phyloP scores from a whole-genome alignment of 2,113 vertebrate genomes.

The Hemichromis elongatus region DNA sequence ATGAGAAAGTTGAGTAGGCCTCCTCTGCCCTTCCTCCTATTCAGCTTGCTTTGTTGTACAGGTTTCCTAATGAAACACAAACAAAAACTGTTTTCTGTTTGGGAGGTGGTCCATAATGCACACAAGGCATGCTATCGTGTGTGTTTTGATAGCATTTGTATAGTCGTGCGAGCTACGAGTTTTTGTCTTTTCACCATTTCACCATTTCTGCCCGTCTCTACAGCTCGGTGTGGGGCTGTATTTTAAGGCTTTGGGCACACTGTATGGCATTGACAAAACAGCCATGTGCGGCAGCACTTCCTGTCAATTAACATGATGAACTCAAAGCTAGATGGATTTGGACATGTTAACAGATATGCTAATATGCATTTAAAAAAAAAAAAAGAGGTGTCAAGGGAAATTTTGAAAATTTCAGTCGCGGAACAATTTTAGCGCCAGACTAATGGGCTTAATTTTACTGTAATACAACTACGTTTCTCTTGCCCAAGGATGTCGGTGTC shows the following conservation, averaged over 20 bases:
- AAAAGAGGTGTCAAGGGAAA: background rate
- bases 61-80: constrained; percentile 39
- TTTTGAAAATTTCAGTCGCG: background rate
- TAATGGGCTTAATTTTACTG: constrained; percentile 44
- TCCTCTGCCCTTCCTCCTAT: constrained; percentile 45
- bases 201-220: background rate
- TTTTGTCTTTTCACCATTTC: background rate
- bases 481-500: constrained; percentile 29
- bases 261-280: constrained; percentile 18
- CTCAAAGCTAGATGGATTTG: constrained; percentile 11
- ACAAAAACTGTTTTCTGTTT: constrained; percentile 27
- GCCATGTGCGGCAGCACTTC: constrained; percentile 5
- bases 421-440: constrained; percentile 6
- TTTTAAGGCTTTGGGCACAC: constrained; percentile 13
- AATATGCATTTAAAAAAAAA: background rate
- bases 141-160: background rate
- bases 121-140: background rate
- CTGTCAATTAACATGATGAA: constrained; percentile 54
- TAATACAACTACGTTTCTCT: constrained; percentile 38
- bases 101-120: constrained; percentile 3
- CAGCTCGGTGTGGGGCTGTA: background rate
- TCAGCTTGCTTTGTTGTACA: constrained; percentile 41
- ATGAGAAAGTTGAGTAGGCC: constrained; percentile 21
- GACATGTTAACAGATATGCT: background rate
- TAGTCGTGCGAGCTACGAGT: background rate